Evolutionary conservation across 2,888 invertebrate species (phyloP).

Genomic region (Agrotis puta): DNA sequence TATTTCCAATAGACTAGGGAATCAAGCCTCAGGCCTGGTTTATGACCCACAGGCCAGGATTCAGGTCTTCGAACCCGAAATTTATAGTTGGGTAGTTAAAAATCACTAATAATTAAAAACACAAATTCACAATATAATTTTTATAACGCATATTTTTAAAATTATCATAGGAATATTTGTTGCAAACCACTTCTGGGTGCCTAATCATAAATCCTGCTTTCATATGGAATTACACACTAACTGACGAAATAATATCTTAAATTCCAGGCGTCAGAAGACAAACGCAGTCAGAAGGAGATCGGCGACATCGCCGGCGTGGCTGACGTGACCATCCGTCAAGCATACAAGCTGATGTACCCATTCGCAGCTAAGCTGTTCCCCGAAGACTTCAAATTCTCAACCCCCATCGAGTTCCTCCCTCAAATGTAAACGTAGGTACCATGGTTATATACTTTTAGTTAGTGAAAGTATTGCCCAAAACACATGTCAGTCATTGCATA

Average conservation of each 20-base stretch:
- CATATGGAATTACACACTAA: neutral
- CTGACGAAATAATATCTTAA: neutral
- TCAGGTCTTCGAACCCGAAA: too few species aligned
- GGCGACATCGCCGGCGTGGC: constrained; percentile 99
- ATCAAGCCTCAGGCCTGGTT: too few species aligned
- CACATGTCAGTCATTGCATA: too few species aligned
- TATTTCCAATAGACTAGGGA: neutral
- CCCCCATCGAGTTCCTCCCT: constrained; percentile 98
- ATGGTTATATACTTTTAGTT: constrained; percentile 21
- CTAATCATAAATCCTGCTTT: neutral
- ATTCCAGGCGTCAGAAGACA: constrained; percentile 96
- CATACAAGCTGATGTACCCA: constrained; percentile 99
- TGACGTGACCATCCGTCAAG: constrained; percentile 99
- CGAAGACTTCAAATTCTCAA: constrained; percentile 98
- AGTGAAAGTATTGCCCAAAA: neutral
- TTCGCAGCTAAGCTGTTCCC: constrained; percentile 98
- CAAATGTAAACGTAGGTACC: constrained; percentile 91
- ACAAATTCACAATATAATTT: too few species aligned
- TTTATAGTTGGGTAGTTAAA: too few species aligned
- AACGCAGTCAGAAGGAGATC: constrained; percentile 98
- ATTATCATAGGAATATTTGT: neutral
- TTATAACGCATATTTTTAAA: too few species aligned
- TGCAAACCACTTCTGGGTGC: neutral
- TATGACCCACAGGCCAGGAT: too few species aligned
- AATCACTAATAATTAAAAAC: too few species aligned